Conservation (phyloP, 1,140 invertebrate genomes). For the Leptopilina clavipes region DNA sequence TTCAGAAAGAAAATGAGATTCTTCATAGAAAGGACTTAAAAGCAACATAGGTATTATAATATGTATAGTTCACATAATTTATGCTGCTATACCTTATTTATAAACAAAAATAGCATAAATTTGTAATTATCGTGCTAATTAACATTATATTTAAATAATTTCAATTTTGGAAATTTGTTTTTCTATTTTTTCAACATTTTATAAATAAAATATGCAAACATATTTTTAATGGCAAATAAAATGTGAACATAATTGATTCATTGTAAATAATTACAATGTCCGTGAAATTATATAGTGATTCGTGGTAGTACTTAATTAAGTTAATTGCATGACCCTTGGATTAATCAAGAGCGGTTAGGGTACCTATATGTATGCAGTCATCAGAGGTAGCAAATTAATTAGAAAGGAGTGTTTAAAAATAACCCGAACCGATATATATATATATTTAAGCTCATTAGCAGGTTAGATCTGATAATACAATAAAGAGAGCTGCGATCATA, state of each 20-base stretch:
- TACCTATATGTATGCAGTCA: neutral
- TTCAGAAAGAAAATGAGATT: slow-evolving; percentile 55
- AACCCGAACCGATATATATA: slow-evolving; percentile 9
- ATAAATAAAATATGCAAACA: neutral
- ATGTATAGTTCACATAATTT: too few relatives aligned
- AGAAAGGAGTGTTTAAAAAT: slow-evolving; percentile 25
- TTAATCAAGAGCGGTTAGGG: slow-evolving; percentile 2
- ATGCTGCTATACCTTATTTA: too few relatives aligned
- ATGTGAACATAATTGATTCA: neutral
- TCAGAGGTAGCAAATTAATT: slow-evolving; percentile 29
- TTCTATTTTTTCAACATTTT: too few relatives aligned
- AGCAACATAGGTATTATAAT: slow-evolving; percentile 18
- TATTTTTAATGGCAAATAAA: slow-evolving; percentile 1
- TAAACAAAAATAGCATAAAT: too few relatives aligned
- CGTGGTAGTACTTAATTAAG: neutral
- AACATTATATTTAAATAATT: too few relatives aligned
- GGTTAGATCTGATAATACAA: neutral
- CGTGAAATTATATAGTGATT: slow-evolving; percentile 22
- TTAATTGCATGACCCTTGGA: slow-evolving; percentile 28
- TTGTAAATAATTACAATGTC: neutral
- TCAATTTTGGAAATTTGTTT: too few relatives aligned
- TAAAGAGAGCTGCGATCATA: neutral
- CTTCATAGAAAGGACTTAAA: slow-evolving; percentile 41
- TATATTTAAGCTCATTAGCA: neutral
- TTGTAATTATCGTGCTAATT: too few relatives aligned